These are phyloP conservation scores for Enteromius mattozi DNA, from an alignment of 2,797 vertebrate species.

Conservation along the genomic window DNA sequence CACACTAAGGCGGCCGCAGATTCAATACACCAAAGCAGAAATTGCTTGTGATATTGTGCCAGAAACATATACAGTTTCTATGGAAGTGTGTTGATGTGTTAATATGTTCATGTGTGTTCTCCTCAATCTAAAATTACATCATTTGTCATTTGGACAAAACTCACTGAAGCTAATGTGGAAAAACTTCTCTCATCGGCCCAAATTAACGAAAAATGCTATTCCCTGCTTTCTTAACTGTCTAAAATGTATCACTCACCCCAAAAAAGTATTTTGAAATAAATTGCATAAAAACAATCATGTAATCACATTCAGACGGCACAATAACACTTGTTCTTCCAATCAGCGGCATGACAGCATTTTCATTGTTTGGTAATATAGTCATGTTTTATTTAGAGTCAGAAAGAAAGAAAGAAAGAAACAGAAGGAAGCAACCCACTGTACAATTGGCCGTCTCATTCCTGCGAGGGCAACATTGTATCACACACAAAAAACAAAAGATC, in stretches of 20 bases:
- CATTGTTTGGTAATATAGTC: not conserved
- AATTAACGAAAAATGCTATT: not conserved
- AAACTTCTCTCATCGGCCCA: not conserved
- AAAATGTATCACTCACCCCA: not conserved
- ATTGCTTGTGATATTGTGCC: not conserved
- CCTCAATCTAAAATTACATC: not conserved
- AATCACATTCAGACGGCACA: not conserved
- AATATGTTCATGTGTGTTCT: not conserved
- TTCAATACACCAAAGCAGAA: not conserved
- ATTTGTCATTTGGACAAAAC: not conserved
- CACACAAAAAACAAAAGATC: constrained; percentile 29
- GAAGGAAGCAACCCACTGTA: not conserved
- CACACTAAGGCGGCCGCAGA: not conserved
- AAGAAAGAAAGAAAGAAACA: constrained; percentile 27
- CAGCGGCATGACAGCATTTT: not conserved
- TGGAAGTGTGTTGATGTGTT: not conserved
- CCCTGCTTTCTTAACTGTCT: too few species aligned
- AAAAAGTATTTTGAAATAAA: too few species aligned
- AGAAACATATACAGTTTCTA: constrained; percentile 16
- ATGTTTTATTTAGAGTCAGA: not conserved
- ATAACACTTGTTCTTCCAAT: not conserved
- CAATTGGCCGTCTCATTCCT: not conserved
- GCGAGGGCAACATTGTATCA: not conserved
- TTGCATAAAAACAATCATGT: not conserved
- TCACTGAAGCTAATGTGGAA: not conserved